These are phyloP conservation scores for Trichoplusia ni DNA, from an alignment of 1,140 invertebrate genomes.

Conservation along the genomic window DNA sequence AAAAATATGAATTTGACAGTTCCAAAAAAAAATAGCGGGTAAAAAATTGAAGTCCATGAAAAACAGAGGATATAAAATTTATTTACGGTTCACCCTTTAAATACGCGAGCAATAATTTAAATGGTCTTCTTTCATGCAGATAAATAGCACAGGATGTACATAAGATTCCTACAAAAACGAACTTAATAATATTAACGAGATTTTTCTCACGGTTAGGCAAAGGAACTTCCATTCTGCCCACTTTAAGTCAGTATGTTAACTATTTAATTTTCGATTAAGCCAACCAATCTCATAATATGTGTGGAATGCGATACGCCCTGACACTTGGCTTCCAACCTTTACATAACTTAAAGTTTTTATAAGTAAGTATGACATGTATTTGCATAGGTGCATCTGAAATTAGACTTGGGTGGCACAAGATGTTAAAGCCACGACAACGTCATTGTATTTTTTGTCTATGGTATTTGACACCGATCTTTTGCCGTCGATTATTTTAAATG, in stretches of 20 bases:
- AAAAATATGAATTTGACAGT: too few species aligned
- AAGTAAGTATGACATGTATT: constrained; percentile 54
- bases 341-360: constrained; percentile 39
- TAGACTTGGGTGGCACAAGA: not conserved
- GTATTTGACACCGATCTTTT: not conserved
- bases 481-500: too few species aligned
- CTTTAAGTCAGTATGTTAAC: not conserved
- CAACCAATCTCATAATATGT: not conserved
- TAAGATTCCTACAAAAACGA: too few species aligned
- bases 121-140: too few species aligned
- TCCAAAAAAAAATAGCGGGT: too few species aligned
- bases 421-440: not conserved
- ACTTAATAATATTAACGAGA: too few species aligned
- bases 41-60: too few species aligned
- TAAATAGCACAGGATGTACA: too few species aligned
- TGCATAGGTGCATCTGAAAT: constrained; percentile 52
- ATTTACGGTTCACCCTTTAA: too few species aligned
- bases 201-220: too few species aligned
- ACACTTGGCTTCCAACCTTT: constrained; percentile 42
- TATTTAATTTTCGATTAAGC: not conserved
- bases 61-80: too few species aligned
- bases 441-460: not conserved
- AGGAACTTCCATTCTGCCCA: not conserved
- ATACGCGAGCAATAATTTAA: too few species aligned
- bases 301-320: constrained; percentile 29